phyloP scores from a whole-genome alignment of 2,113 vertebrate species.

The Orycteropus afer region DNA sequence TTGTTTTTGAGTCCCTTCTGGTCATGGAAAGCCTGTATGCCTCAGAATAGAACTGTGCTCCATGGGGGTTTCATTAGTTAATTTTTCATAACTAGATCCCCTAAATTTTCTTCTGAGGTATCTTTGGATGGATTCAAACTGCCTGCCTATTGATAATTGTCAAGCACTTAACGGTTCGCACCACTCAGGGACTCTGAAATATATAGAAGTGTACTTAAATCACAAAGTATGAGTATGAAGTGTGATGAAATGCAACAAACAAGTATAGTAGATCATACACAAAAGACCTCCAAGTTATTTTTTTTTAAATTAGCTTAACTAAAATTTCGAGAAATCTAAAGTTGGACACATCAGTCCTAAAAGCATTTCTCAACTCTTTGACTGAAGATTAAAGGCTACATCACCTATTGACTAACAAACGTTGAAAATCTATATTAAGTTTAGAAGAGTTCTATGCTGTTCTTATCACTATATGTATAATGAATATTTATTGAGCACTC shows the following conservation, averaged over 20 bases:
- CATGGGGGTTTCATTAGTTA: neutral
- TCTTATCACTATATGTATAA: neutral
- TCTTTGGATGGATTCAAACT: neutral
- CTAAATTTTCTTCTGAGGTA: neutral
- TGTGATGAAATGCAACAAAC: neutral
- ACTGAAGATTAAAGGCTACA: neutral
- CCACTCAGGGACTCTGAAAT: no score
- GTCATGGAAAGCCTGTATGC: neutral
- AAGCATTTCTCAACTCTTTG: neutral
- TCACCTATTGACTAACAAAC: neutral
- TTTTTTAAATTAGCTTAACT: neutral
- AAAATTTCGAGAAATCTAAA: neutral
- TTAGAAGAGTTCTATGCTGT: neutral
- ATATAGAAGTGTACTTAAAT: neutral
- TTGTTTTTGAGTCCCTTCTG: neutral
- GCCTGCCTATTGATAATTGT: neutral
- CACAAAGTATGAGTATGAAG: neutral
- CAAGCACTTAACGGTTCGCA: neutral
- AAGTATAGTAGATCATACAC: neutral
- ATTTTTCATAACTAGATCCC: neutral
- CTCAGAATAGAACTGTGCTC: neutral
- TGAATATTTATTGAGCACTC: neutral
- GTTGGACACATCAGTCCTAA: neutral
- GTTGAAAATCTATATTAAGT: neutral
- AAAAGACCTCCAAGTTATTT: neutral